Evolutionary conservation across 2,113 vertebrate genomes (phyloP).

Genomic region (Antigone vipio): DNA sequence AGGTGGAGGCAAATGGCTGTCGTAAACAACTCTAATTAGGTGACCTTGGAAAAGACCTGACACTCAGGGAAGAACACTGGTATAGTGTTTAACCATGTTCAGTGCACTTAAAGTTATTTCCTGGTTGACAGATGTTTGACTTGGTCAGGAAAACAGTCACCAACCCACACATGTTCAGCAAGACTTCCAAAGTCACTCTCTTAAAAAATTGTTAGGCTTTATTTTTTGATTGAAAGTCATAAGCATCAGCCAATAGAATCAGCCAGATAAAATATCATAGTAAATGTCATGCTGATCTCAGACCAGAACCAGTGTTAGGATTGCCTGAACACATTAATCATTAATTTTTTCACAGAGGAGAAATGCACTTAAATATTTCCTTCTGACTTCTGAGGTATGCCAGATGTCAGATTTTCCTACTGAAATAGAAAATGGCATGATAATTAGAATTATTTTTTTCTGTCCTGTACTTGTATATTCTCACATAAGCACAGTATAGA

Average conservation of each 20-base stretch:
- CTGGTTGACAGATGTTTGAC: background rate
- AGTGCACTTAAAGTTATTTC: background rate
- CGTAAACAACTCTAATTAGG: slow-evolving; percentile 5
- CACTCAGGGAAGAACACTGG: background rate
- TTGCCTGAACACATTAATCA: background rate
- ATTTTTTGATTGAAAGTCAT: background rate
- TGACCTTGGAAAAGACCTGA: slow-evolving; percentile 5
- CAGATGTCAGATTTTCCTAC: background rate
- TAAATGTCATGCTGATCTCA: background rate
- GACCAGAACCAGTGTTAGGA: background rate
- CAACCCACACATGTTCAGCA: background rate
- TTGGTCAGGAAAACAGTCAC: background rate
- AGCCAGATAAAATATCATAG: background rate
- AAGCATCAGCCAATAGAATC: background rate
- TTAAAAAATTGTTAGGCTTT: background rate
- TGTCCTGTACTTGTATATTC: background rate
- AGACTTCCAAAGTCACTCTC: background rate
- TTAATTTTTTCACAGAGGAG: background rate
- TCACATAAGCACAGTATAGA: background rate
- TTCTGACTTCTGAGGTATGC: background rate
- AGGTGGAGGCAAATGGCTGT: slow-evolving; percentile 21
- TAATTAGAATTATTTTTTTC: background rate
- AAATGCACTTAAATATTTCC: background rate
- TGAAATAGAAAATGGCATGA: background rate
- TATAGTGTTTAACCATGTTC: background rate